Percentiles rank a stretch among this genome's conserved stretches.
Evolutionary conservation across 2,797 vertebrate species (phyloP).

Genomic region (Cirrhinus molitorella): DNA sequence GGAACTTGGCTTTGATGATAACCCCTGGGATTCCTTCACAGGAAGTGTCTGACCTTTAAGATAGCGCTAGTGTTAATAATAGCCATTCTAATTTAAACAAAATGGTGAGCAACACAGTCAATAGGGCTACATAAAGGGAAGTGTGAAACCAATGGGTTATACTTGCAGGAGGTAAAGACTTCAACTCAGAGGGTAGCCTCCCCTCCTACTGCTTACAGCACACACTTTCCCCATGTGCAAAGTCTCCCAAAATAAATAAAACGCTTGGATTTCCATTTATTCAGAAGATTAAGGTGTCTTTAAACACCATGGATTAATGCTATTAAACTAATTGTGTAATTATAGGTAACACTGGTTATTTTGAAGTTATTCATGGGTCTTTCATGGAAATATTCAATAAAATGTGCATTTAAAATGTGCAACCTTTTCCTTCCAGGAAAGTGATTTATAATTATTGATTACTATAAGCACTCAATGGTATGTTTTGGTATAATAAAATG

Average conservation of each 20-base stretch:
- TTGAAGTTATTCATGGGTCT: not conserved
- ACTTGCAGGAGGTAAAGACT: conserved; percentile 13
- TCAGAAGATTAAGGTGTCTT: not conserved
- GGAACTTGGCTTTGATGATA: conserved; percentile 35
- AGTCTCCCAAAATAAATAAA: not conserved
- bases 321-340: not conserved
- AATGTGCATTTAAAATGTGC: not conserved
- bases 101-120: conserved; percentile 51
- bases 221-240: not conserved
- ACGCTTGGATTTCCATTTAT: not conserved
- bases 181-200: not conserved
- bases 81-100: conserved; percentile 44
- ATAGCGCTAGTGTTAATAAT: conserved; percentile 53
- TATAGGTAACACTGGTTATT: not conserved
- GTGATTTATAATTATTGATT: not conserved
- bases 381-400: not conserved
- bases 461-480: not conserved
- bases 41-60: conserved; percentile 52
- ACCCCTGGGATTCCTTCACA: conserved; percentile 37
- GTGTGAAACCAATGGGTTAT: conserved; percentile 25
- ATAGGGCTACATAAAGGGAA: conserved; percentile 47
- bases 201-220: conserved; percentile 6
- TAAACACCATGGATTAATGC: not conserved
- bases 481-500: not conserved
- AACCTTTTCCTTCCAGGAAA: not conserved